Percentiles rank a stretch among this genome's conserved stretches.
Conservation (phyloP, 2,797 vertebrate species). For the Microhierax caerulescens region DNA sequence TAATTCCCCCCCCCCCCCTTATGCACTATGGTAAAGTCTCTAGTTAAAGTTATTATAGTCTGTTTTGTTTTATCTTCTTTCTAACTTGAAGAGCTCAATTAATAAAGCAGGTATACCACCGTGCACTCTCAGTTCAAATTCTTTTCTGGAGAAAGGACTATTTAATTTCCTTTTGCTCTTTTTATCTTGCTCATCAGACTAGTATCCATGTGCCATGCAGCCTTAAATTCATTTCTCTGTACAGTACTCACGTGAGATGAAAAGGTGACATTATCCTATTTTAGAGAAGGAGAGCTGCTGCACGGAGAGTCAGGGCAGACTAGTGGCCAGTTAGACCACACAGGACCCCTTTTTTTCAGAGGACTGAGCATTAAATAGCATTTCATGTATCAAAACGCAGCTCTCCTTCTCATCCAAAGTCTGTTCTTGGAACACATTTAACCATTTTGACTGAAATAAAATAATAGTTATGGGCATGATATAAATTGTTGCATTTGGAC, state of each 20-base stretch:
- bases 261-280: not conserved
- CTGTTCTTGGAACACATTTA: not conserved
- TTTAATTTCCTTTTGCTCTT: constrained; percentile 16
- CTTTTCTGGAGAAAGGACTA: not conserved
- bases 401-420: not conserved
- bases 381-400: not conserved
- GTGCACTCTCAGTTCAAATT: not conserved
- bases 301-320: not conserved
- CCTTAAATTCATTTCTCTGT: not conserved
- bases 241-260: not conserved
- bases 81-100: not conserved
- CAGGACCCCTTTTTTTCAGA: not conserved
- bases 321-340: not conserved
- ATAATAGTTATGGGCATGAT: not conserved
- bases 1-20: not conserved
- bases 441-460: not conserved
- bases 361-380: not conserved
- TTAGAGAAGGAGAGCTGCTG: not conserved
- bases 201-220: not conserved
- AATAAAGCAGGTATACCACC: not conserved
- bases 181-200: not conserved
- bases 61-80: not conserved
- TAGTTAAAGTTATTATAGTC: not conserved
- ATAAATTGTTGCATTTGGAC: not conserved
- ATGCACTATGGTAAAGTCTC: not conserved